Conservation (phyloP, 2,113 vertebrate genomes). For the Petrocephalus microphthalmus region DNA sequence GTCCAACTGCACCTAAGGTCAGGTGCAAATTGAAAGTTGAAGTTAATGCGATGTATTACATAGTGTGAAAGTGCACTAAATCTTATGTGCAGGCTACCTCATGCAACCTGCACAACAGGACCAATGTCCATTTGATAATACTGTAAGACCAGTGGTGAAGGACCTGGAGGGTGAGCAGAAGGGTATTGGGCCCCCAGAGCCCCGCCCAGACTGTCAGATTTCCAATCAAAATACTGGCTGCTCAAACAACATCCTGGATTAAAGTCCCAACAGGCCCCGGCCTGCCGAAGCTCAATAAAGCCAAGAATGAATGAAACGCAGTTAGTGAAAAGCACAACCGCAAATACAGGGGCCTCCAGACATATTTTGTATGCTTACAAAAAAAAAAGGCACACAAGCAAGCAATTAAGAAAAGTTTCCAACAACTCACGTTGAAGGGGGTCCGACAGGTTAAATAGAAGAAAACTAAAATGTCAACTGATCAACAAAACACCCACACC, state of each 20-base stretch:
- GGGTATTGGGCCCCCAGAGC: too few relatives aligned
- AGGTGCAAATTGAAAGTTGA: not conserved
- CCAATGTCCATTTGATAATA: not conserved
- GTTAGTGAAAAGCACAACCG: not conserved
- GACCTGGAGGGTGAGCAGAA: not conserved
- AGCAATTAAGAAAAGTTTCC: not conserved
- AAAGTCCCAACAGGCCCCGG: not conserved
- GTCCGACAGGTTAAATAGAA: not conserved
- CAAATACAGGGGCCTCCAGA: not conserved
- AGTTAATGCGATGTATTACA: not conserved
- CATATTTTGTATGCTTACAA: not conserved
- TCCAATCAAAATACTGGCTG: not conserved
- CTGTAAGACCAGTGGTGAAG: not conserved
- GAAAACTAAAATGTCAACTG: not conserved
- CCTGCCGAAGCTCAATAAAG: not conserved
- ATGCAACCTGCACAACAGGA: not conserved
- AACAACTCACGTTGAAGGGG: not conserved
- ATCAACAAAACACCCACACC: not conserved
- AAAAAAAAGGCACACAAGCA: not conserved
- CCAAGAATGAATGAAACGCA: not conserved
- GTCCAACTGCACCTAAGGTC: not conserved
- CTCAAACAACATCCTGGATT: not conserved
- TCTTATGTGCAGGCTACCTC: not conserved
- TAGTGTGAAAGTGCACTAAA: not conserved
- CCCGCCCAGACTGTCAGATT: not conserved